Evolutionary conservation across 2,888 invertebrate species (phyloP).

Genomic region (Napeogenes inachia): DNA sequence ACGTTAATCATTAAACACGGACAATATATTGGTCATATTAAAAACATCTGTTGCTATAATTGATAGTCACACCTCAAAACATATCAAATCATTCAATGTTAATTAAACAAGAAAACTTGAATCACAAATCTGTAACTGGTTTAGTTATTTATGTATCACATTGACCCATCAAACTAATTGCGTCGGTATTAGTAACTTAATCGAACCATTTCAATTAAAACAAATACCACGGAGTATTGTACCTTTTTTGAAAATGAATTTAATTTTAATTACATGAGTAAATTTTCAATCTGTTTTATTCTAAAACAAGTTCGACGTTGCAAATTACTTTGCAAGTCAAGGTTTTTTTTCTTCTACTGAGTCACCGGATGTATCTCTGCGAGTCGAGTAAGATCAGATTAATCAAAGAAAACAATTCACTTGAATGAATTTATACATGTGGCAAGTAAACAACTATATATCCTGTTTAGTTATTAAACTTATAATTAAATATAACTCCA

Average conservation of each 20-base stretch:
- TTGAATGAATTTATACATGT: constrained; percentile 3
- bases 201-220: constrained; percentile 6
- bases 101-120: constrained; percentile 22
- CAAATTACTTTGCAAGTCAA: neutral
- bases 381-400: neutral
- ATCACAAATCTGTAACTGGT: constrained; percentile 24
- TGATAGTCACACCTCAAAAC: too few relatives aligned
- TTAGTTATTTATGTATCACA: constrained; percentile 26
- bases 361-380: neutral
- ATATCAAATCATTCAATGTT: constrained; percentile 13
- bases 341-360: neutral
- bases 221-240: neutral
- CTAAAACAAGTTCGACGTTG: neutral
- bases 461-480: too few relatives aligned
- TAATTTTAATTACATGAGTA: neutral
- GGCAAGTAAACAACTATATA: too few relatives aligned
- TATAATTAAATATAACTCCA: too few relatives aligned
- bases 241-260: neutral
- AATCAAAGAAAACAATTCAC: constrained; percentile 1
- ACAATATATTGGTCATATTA: too few relatives aligned
- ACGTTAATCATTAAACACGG: too few relatives aligned
- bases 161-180: constrained; percentile 25
- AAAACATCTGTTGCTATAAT: too few relatives aligned
- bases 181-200: constrained; percentile 6
- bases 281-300: neutral